phyloP scores from a whole-genome alignment of 2,113 vertebrate species.

The Atlantisia rogersi region DNA sequence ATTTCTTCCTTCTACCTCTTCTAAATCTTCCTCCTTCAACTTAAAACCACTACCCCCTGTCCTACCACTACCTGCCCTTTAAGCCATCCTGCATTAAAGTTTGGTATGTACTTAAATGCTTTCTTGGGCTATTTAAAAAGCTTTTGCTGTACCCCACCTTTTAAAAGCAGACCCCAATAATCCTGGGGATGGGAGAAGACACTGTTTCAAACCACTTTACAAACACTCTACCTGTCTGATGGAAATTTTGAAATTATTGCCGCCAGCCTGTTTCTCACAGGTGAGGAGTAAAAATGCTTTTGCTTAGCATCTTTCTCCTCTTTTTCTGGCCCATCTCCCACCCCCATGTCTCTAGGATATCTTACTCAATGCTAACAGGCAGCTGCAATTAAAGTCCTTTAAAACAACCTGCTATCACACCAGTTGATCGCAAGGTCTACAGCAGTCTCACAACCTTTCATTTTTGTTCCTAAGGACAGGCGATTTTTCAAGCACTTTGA shows the following conservation, averaged over 20 bases:
- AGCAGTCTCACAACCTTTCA: not conserved
- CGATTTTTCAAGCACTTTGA: not conserved
- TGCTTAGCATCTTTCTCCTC: not conserved
- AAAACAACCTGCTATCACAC: not conserved
- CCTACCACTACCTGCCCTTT: no score
- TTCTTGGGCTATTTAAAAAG: not conserved
- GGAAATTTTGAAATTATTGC: not conserved
- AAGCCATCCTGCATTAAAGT: not conserved
- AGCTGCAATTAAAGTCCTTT: slow-evolving; percentile 9
- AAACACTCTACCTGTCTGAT: not conserved
- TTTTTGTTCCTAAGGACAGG: not conserved
- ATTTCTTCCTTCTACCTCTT: no score
- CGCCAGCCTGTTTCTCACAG: not conserved
- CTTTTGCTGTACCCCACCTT: not conserved
- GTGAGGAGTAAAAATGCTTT: not conserved
- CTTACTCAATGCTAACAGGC: not conserved
- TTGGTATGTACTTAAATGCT: not conserved
- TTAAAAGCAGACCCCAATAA: not conserved
- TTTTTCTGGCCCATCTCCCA: not conserved
- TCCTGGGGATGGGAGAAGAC: not conserved
- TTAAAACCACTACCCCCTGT: no score
- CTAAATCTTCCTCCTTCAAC: no score
- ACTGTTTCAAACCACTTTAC: not conserved
- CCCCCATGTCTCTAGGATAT: not conserved
- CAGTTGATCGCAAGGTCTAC: not conserved